Conservation (phyloP, 23 tunicate species). For the Ascidia mentula region DNA sequence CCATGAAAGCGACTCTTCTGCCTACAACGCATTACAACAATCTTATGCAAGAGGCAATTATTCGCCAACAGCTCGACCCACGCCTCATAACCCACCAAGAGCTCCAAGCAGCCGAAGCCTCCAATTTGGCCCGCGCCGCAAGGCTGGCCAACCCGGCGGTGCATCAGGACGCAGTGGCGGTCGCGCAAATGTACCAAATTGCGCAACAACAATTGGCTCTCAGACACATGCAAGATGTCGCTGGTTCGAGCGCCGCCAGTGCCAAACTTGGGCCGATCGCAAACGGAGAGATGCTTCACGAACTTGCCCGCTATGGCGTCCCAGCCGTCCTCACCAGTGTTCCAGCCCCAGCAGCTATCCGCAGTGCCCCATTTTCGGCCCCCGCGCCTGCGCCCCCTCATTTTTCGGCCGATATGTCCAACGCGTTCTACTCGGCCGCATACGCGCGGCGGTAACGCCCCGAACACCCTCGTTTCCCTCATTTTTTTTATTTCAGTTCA, state of each 20-base stretch:
- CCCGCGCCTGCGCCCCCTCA: neutral
- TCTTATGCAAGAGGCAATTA: slow-evolving; percentile 10
- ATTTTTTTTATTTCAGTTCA: neutral
- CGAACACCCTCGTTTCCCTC: neutral
- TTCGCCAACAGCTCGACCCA: neutral
- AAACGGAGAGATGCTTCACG: neutral
- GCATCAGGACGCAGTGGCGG: neutral
- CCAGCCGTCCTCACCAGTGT: slow-evolving; percentile 6
- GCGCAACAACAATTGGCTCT: slow-evolving; percentile 2
- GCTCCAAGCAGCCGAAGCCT: slow-evolving; percentile 16
- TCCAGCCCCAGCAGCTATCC: neutral
- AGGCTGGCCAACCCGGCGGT: neutral
- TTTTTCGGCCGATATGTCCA: neutral
- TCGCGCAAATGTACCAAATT: slow-evolving; percentile 13
- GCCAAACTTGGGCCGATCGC: neutral
- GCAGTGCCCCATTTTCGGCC: neutral
- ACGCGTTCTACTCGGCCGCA: neutral
- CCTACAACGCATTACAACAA: neutral
- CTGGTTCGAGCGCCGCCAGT: neutral
- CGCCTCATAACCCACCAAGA: slow-evolving; percentile 16
- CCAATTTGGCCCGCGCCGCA: slow-evolving; percentile 14
- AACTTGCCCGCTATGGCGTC: neutral
- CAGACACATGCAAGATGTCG: slow-evolving; percentile 11
- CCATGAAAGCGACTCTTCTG: neutral
- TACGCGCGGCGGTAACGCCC: neutral